Percentiles rank a stretch among this genome's conserved stretches.
Evolutionary conservation across 2,797 vertebrate species (phyloP).

Genomic region (Parauchenoglanis ngamensis): DNA sequence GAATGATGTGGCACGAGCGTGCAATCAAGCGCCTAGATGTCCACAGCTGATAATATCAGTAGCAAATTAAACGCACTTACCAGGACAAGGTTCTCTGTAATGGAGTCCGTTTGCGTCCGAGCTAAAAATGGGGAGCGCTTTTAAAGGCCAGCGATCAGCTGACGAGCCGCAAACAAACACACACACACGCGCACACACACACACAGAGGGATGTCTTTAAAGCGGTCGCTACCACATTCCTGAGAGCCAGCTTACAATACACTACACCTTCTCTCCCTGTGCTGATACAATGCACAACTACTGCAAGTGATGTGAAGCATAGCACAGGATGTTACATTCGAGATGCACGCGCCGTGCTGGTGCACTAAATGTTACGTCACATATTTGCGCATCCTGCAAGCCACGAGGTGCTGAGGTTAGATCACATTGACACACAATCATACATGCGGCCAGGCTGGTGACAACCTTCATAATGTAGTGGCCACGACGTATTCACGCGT

Average conservation of each 20-base stretch:
- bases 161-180: not conserved
- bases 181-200: no score
- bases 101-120: not conserved
- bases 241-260: no score
- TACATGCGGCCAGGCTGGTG: not conserved
- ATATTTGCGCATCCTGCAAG: not conserved
- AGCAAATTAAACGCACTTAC: not conserved
- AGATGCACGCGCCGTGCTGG: not conserved
- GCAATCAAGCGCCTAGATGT: not conserved
- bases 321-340: not conserved
- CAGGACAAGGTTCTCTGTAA: not conserved
- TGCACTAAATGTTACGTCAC: not conserved
- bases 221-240: not conserved
- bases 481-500: not conserved
- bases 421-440: not conserved
- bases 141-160: not conserved
- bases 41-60: not conserved
- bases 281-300: not conserved
- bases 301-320: not conserved
- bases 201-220: no score
- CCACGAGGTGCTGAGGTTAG: not conserved
- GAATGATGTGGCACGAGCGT: not conserved
- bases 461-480: not conserved
- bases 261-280: not conserved
- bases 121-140: not conserved